A percentile compares a stretch with the other conserved stretches of the same genome.
These are phyloP conservation scores for Osmerus mordax DNA, from an alignment of 2,113 vertebrate species.

Conservation along the genomic window DNA sequence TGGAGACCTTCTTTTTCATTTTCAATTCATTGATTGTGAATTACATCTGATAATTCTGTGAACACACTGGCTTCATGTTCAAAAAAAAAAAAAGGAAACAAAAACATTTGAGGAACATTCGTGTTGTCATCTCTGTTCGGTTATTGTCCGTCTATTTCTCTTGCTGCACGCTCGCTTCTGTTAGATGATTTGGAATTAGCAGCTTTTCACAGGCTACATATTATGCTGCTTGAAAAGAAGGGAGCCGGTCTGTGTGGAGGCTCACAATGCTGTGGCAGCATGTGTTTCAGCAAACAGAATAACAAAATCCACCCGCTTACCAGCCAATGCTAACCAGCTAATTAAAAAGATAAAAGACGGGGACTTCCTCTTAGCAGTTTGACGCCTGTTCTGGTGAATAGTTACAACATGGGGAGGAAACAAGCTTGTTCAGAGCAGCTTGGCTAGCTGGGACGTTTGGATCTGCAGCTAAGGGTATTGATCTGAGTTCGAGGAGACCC, in stretches of 20 bases:
- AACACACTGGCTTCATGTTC: slow-evolving; percentile 63
- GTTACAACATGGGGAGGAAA: slow-evolving; percentile 32
- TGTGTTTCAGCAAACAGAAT: slow-evolving; percentile 67
- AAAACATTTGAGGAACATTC: slow-evolving; percentile 38
- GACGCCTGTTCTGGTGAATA: slow-evolving; percentile 45
- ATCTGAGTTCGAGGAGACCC: slow-evolving; percentile 27
- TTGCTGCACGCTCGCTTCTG: slow-evolving; percentile 51
- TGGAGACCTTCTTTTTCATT: slow-evolving; percentile 28
- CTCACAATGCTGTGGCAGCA: slow-evolving; percentile 61
- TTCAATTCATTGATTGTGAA: slow-evolving; percentile 49
- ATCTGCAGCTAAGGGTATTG: slow-evolving; percentile 14
- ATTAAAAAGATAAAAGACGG: slow-evolving; percentile 68
- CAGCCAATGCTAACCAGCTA: slow-evolving; percentile 62
- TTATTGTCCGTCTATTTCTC: slow-evolving; percentile 51
- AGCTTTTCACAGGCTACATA: slow-evolving; percentile 60
- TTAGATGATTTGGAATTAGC: slow-evolving; percentile 73
- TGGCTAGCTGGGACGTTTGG: slow-evolving; percentile 48
- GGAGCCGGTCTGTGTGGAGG: slow-evolving; percentile 54
- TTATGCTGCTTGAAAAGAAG: slow-evolving; percentile 71
- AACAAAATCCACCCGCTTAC: slow-evolving; percentile 61
- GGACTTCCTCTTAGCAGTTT: slow-evolving; percentile 46
- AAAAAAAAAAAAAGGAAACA: slow-evolving; percentile 43
- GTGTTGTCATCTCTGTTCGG: slow-evolving; percentile 43
- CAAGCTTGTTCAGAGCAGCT: slow-evolving; percentile 13
- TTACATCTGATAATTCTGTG: slow-evolving; percentile 43